Evolutionary conservation across 2,113 vertebrate genomes (phyloP).

Genomic region (Podarcis cretensis): DNA sequence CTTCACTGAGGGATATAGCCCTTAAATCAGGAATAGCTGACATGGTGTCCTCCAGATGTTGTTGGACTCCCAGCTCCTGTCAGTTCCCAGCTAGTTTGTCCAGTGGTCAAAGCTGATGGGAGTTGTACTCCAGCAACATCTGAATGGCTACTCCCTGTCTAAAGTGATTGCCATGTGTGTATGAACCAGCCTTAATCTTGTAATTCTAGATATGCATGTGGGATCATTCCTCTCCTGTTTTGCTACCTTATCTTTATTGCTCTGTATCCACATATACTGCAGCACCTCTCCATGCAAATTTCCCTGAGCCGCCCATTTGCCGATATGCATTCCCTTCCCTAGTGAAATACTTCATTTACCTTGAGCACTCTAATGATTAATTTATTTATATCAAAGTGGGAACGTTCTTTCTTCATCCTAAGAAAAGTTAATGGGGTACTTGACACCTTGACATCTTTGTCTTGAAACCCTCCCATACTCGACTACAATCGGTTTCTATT

Average conservation of each 20-base stretch:
- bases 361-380: not conserved
- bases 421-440: not conserved
- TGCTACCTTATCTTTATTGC: not conserved
- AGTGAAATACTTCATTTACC: not conserved
- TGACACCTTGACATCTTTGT: slow-evolving; percentile 25
- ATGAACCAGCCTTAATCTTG: not conserved
- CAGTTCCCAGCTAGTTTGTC: too few relatives aligned
- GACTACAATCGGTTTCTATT: slow-evolving; percentile 6
- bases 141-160: too few relatives aligned
- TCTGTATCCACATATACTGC: not conserved
- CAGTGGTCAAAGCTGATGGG: too few relatives aligned
- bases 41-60: too few relatives aligned
- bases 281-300: rapidly evolving
- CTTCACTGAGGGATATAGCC: not conserved
- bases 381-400: not conserved
- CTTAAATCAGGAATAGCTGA: too few relatives aligned
- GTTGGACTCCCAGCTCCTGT: too few relatives aligned
- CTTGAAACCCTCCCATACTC: not conserved
- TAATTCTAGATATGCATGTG: not conserved
- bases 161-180: not conserved
- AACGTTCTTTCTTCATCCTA: not conserved
- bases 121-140: too few relatives aligned
- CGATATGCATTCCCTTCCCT: not conserved
- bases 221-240: not conserved
- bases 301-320: not conserved